Conservation (phyloP, 2,797 vertebrate species). For the Sebastes glaucus region DNA sequence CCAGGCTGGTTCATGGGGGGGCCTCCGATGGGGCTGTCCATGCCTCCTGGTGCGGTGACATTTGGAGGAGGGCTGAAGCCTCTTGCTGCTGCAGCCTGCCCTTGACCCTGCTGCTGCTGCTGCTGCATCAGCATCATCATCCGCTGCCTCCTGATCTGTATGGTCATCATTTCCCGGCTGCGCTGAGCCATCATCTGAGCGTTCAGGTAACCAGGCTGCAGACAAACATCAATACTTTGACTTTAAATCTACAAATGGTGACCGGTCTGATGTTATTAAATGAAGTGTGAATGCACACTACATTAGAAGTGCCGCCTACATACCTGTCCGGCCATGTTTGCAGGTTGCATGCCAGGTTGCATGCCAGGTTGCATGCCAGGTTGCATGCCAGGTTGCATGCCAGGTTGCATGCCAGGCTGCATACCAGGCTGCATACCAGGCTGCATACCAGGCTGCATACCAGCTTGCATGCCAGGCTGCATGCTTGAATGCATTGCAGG, state of each 20-base stretch:
- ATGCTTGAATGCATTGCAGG: conserved; percentile 89
- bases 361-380: conserved; percentile 87
- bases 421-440: conserved; percentile 88
- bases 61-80: conserved; percentile 96
- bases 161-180: conserved; percentile 90
- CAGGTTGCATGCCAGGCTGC: conserved; percentile 87
- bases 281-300: not conserved
- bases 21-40: conserved; percentile 88
- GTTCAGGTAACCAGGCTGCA: conserved; percentile 90
- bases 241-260: not conserved
- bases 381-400: conserved; percentile 89
- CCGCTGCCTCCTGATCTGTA: conserved; percentile 92
- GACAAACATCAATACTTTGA: conserved; percentile 4
- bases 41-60: conserved; percentile 90
- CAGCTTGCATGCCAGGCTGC: conserved; percentile 88
- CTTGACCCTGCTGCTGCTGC: conserved; percentile 71
- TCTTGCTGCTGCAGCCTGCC: conserved; percentile 75
- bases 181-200: conserved; percentile 97
- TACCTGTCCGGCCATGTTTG: conserved; percentile 82
- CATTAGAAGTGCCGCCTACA: not conserved
- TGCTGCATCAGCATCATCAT: conserved; percentile 94
- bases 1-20: conserved; percentile 88
- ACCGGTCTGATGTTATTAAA: not conserved
- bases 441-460: conserved; percentile 86
- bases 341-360: conserved; percentile 85